Conservation (phyloP, 2,888 invertebrate genomes). For the Scaptomyza parva region DNA sequence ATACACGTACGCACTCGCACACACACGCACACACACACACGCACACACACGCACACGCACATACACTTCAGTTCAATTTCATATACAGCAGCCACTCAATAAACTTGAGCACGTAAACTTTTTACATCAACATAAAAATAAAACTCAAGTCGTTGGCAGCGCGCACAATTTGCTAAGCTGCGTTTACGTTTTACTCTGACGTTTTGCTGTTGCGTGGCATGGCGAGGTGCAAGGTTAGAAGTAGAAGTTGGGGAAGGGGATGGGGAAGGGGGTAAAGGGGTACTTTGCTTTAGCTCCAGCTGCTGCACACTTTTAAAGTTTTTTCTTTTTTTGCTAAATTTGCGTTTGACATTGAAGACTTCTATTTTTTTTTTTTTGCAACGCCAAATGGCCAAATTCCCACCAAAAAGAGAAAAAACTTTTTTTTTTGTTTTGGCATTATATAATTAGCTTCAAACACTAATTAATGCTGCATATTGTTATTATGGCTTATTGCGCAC, state of each 20-base stretch:
- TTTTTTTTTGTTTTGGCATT: constrained; percentile 41
- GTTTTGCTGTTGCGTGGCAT: too few relatives aligned
- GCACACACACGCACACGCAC: not conserved
- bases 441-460: constrained; percentile 53
- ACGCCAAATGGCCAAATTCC: constrained; percentile 37
- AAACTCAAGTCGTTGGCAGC: constrained; percentile 65
- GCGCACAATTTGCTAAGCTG: constrained; percentile 68
- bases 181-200: constrained; percentile 48
- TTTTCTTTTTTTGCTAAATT: constrained; percentile 25
- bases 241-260: too few relatives aligned
- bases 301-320: constrained; percentile 48
- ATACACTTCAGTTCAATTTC: not conserved
- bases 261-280: constrained; percentile 21
- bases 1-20: not conserved
- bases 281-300: constrained; percentile 12
- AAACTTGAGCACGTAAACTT: constrained; percentile 69
- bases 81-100: constrained; percentile 59
- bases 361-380: too few relatives aligned
- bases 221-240: constrained; percentile 16
- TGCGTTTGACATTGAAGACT: constrained; percentile 53
- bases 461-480: constrained; percentile 51
- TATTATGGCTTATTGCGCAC: constrained; percentile 24
- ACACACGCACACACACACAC: not conserved
- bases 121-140: constrained; percentile 71
- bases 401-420: constrained; percentile 19